phyloP scores from a whole-genome alignment of 2,797 vertebrate species.

The Rhynchotus rufescens region DNA sequence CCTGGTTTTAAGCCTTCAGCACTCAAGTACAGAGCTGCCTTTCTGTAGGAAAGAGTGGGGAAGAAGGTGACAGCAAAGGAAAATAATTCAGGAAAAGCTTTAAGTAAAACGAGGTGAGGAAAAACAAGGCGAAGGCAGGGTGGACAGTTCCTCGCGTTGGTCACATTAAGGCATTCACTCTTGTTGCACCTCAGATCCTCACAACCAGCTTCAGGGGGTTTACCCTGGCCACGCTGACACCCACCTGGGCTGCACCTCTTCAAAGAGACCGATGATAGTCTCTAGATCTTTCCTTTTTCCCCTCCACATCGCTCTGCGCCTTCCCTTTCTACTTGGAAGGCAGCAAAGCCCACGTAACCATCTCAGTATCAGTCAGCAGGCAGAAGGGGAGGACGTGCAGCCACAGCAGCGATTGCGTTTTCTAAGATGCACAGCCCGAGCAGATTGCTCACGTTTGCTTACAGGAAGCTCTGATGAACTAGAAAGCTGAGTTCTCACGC shows the following conservation, averaged over 20 bases:
- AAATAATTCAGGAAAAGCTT: not conserved
- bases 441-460: not conserved
- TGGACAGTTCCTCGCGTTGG: not conserved
- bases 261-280: not conserved
- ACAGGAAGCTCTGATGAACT: not conserved
- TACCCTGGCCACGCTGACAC: not conserved
- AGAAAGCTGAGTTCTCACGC: not conserved
- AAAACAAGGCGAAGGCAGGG: not conserved
- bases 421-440: not conserved
- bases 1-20: not conserved
- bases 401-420: not conserved
- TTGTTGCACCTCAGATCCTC: not conserved
- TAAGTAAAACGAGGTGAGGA: not conserved
- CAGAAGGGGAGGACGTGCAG: not conserved
- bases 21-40: not conserved
- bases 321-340: not conserved
- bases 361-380: not conserved
- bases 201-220: not conserved
- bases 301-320: not conserved
- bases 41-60: not conserved
- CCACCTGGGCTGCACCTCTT: not conserved
- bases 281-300: not conserved
- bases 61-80: not conserved
- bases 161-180: not conserved
- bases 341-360: not conserved